These are phyloP conservation scores for Galerucella pusilla DNA, from an alignment of 2,888 invertebrate species.

Conservation along the genomic window DNA sequence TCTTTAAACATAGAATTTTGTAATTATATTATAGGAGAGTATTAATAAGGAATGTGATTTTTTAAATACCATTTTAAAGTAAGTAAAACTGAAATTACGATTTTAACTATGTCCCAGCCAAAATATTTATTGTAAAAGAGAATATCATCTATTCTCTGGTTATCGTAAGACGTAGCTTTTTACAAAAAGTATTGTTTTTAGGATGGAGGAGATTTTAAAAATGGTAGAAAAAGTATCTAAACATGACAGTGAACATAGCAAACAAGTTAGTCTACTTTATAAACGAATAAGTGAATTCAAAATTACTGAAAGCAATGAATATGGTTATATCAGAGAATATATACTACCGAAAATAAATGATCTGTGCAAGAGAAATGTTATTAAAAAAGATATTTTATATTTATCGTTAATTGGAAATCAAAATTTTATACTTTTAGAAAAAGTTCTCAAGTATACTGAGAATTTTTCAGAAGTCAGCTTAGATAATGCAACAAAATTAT, in stretches of 20 bases:
- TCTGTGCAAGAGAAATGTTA: slow-evolving; percentile 49
- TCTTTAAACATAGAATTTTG: neutral
- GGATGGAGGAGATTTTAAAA: slow-evolving; percentile 43
- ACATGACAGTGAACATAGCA: slow-evolving; percentile 25
- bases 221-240: slow-evolving; percentile 34
- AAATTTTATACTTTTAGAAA: slow-evolving; percentile 52
- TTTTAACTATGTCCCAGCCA: neutral
- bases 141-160: neutral
- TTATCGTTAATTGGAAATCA: slow-evolving; percentile 52
- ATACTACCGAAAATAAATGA: slow-evolving; percentile 52
- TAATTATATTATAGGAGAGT: neutral
- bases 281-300: slow-evolving; percentile 38
- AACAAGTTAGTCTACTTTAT: slow-evolving; percentile 33
- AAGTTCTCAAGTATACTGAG: slow-evolving; percentile 53
- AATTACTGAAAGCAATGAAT: slow-evolving; percentile 39
- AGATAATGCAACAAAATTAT: slow-evolving; percentile 55
- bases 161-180: neutral
- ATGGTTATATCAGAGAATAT: slow-evolving; percentile 45
- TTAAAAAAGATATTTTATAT: slow-evolving; percentile 55
- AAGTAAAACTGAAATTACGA: neutral
- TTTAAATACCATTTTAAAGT: neutral
- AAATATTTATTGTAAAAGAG: neutral
- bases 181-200: slow-evolving; percentile 12
- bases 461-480: slow-evolving; percentile 51
- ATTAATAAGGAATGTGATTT: slow-evolving; percentile 12